Base-by-base conservation (phyloP, 2,797 vertebrate species). In the Ptychadena robeensis region DNA sequence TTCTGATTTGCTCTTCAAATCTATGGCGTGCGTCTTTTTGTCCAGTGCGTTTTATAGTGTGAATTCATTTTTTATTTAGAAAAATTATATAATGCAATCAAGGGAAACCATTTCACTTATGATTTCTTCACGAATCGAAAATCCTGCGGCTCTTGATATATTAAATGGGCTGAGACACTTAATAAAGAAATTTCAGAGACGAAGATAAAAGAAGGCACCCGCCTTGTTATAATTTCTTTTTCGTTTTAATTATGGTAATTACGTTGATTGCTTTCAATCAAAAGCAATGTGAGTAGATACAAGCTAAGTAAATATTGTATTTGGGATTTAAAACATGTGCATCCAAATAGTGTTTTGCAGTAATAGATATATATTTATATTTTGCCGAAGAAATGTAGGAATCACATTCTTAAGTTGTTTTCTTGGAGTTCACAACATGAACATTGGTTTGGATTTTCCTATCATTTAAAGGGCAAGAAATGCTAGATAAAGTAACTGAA, bases 201-300 rank as follows among this genome's bases (percentile, higher is more conserved):
- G 40, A 18, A 65, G 27, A 66, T 64, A 30, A 77, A 65, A 40
- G 35, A 38, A 9, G 22, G 15, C 35, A 74, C 11, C 3, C 27
- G 61, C 27, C 12, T 6, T 32, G 28, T 14, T 30, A 31, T 14
- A 31, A 2, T 65, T 65, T 30, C 3, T 32, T 34, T 34, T 76
- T 34, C n/a, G 14, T 77, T 31, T 65, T 30, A 44, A 66, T 25
- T 2, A 76, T 35, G 65, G 27, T 65, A 76, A 67, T 78, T 78
- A 67, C 15, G 63, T 34, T 34, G 22, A 67, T 67, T 67, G 35
- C 64, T 78, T 12, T 3, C 9, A 32, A 25, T 48, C 61, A 35
- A n/a, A 34, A 25, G 32, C 1, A 34, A 78, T 38, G 22, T 53
- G 53, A 78, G 67, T 32, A 48, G 10, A 40, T 14, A 65, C 25